phyloP scores from a whole-genome alignment of 2,888 invertebrate species.

The Acanthosepion pharaonis region DNA sequence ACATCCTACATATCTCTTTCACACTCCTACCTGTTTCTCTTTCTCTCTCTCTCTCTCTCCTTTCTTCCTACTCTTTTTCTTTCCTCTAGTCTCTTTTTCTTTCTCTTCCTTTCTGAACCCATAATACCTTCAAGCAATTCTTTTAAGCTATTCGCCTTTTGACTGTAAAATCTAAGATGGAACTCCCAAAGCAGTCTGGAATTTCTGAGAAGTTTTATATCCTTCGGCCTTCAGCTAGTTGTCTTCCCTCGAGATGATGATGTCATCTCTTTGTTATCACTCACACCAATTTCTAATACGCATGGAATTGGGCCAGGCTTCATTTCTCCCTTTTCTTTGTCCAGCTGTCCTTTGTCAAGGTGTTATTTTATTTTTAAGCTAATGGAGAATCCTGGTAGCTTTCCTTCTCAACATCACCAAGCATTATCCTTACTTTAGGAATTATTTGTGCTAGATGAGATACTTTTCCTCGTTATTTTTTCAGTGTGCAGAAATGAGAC shows the following conservation, averaged over 20 bases:
- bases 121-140: neutral
- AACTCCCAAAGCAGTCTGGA: neutral
- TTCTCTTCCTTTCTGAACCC: neutral
- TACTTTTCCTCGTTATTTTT: neutral
- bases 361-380: neutral
- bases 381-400: neutral
- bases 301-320: neutral
- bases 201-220: neutral
- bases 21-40: neutral
- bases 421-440: neutral
- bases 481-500: too few species aligned
- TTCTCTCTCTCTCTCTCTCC: neutral
- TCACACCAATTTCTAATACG: neutral
- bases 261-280: neutral
- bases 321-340: neutral
- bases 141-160: neutral
- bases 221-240: neutral
- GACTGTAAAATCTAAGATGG: neutral
- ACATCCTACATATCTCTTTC: neutral
- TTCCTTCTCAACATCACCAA: neutral
- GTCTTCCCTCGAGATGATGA: neutral
- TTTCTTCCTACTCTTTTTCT: neutral
- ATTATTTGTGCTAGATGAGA: neutral
- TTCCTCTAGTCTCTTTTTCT: neutral
- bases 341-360: neutral